Evolutionary conservation across 2,797 vertebrate genomes (phyloP), one percentile per base, ranked within the genome.

Genomic region (Chiloscyllium punctatum): DNA sequence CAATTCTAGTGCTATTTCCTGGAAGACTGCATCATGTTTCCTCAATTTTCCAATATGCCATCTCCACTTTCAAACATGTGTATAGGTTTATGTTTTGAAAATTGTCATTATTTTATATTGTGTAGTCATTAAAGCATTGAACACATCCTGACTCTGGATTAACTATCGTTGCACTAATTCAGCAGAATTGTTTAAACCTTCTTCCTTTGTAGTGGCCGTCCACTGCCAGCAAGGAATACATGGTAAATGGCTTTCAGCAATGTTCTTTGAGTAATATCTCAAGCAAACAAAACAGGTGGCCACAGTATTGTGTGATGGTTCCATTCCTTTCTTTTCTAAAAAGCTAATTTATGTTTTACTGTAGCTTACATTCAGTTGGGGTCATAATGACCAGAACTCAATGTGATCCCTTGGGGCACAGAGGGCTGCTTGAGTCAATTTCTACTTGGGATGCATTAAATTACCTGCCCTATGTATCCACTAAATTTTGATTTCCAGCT

Each of bases 381-480:
- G 94, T 95, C 71, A 95, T 95, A 33, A 57, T 95, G 94, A 95
- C 94, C 94, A 95, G 94, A 95, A 95, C 94, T 95, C 42, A 95
- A 77, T 95, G 94, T 53, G 71, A 95, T 95, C 94, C 71, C 94
- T 15, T 53, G 66, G 94, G 94, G 48, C 71, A 53, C 71, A 95
- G 68, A 94, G 69, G 92, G 68, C 66, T 69, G 25, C 25, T 42
- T 72, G 48, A 92, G n/a, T 69, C 66, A 69, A 66, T 37, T 92
- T 66, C 90, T 42, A 69, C 21, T 18, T 92, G 90, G 33, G 48
- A 53, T 6, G 27, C 71, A 53, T 95, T 77, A 95, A 95, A 95
- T 95, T 95, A 95, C 94, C 94, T 77, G 94, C 94, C 71, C 94
- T 21, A 33, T 57, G 18, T 53, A 74, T 53, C 91, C 94, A 77